Conservation (phyloP, 2,888 invertebrate species). For the Tridacna gigas region DNA sequence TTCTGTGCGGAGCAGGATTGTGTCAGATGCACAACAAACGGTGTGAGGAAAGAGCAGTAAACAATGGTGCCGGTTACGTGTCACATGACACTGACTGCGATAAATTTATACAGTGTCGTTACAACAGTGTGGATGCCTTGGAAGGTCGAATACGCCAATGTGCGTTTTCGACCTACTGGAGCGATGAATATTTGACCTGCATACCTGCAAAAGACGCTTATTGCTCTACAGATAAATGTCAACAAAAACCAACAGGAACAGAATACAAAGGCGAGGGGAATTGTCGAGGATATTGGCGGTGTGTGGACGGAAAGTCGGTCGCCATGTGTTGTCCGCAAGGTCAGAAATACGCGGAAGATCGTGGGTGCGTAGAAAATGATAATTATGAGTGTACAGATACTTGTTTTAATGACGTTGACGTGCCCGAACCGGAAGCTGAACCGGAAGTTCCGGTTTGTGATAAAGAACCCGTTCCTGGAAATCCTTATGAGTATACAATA, state of each 20-base stretch:
- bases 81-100: slow-evolving; percentile 65
- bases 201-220: slow-evolving; percentile 45
- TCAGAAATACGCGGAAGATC: slow-evolving; percentile 53
- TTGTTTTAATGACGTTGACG: slow-evolving; percentile 37
- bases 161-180: slow-evolving; percentile 71
- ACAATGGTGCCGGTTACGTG: slow-evolving; percentile 66
- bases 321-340: slow-evolving; percentile 71
- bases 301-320: slow-evolving; percentile 62
- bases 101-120: slow-evolving; percentile 71
- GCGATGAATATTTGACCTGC: slow-evolving; percentile 64
- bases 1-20: background rate
- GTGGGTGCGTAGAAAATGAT: slow-evolving; percentile 65
- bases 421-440: slow-evolving; percentile 56
- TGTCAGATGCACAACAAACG: background rate
- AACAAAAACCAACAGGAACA: slow-evolving; percentile 11
- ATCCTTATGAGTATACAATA: background rate
- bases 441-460: background rate
- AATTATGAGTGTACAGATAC: slow-evolving; percentile 37
- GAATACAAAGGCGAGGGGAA: slow-evolving; percentile 50
- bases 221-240: slow-evolving; percentile 66
- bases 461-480: slow-evolving; percentile 13
- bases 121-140: slow-evolving; percentile 43
- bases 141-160: slow-evolving; percentile 64
- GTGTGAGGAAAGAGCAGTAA: slow-evolving; percentile 27
- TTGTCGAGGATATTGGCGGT: slow-evolving; percentile 75